phyloP scores from a whole-genome alignment of 2,888 invertebrate species.

The Hermaeophaga mercurialis region DNA sequence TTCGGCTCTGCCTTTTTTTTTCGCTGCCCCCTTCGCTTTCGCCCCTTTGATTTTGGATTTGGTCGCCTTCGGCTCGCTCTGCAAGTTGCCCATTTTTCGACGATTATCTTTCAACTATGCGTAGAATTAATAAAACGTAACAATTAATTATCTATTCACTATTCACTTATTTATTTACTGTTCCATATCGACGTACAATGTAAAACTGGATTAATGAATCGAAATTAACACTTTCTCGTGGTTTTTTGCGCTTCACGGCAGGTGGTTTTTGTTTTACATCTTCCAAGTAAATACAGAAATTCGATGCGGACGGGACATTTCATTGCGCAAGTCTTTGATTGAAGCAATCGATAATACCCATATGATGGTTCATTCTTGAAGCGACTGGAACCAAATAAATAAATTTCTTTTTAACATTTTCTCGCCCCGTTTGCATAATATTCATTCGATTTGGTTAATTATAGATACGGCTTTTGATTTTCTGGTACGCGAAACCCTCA shows the following conservation, averaged over 20 bases:
- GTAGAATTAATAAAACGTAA: slow-evolving; percentile 5
- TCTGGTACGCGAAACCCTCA: background rate
- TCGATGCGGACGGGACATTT: slow-evolving; percentile 7
- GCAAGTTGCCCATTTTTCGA: slow-evolving; percentile 19
- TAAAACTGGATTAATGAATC: slow-evolving; percentile 3
- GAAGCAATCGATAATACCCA: slow-evolving; percentile 21
- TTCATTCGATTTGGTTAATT: background rate
- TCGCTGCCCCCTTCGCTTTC: slow-evolving; percentile 61
- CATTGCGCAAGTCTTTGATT: slow-evolving; percentile 15
- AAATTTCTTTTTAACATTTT: no score
- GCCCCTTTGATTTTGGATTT: slow-evolving; percentile 64
- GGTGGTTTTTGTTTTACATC: slow-evolving; percentile 23
- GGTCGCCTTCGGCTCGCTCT: slow-evolving; percentile 46
- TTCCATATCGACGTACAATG: slow-evolving; percentile 1
- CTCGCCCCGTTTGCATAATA: no score
- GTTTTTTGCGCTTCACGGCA: slow-evolving; percentile 23
- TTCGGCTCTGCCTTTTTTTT: slow-evolving; percentile 52
- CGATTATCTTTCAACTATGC: background rate
- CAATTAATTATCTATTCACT: background rate
- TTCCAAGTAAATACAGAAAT: slow-evolving; percentile 17
- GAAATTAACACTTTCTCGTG: slow-evolving; percentile 21
- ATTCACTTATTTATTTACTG: background rate
- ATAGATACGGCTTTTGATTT: background rate
- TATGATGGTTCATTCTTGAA: slow-evolving; percentile 14
- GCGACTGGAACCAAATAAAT: slow-evolving; percentile 8